A percentile compares a stretch with the other conserved stretches of the same genome.
These are phyloP conservation scores for Mechanitis mazaeus DNA, from an alignment of 2,888 invertebrate genomes.

Conservation along the genomic window DNA sequence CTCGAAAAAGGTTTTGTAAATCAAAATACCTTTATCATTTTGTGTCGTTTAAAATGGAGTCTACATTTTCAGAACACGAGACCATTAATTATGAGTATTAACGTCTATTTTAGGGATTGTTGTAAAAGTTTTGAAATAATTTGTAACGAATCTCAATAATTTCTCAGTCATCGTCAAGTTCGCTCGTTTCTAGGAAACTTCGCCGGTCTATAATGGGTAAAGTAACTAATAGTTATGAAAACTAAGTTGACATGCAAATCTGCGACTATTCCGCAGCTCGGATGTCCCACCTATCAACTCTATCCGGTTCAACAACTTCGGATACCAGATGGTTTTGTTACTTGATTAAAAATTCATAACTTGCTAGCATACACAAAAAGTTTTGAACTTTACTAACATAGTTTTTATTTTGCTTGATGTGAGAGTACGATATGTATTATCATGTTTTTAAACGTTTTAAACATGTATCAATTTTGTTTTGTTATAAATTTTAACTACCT, in stretches of 20 bases:
- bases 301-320: constrained; percentile 6
- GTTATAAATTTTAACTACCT: too few relatives aligned
- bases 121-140: constrained; percentile 47
- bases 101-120: constrained; percentile 35
- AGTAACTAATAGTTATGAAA: constrained; percentile 66
- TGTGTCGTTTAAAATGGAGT: too few relatives aligned
- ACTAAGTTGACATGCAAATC: constrained; percentile 71
- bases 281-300: constrained; percentile 27
- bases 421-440: too few relatives aligned
- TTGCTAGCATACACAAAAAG: constrained; percentile 16
- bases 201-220: constrained; percentile 54
- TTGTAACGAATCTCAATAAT: constrained; percentile 57
- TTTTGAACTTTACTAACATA: constrained; percentile 11
- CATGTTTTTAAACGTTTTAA: too few relatives aligned
- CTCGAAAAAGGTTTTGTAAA: too few relatives aligned
- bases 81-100: constrained; percentile 29
- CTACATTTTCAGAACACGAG: constrained; percentile 8
- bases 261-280: constrained; percentile 40
- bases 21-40: too few relatives aligned
- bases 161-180: constrained; percentile 54
- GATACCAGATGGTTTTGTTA: constrained; percentile 15
- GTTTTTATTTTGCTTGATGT: too few relatives aligned
- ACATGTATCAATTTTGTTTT: too few relatives aligned
- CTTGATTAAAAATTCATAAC: constrained; percentile 24
- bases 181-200: constrained; percentile 52